Evolutionary conservation across 2,888 invertebrate species (phyloP).

Genomic region (Hydrotaea diabolus): DNA sequence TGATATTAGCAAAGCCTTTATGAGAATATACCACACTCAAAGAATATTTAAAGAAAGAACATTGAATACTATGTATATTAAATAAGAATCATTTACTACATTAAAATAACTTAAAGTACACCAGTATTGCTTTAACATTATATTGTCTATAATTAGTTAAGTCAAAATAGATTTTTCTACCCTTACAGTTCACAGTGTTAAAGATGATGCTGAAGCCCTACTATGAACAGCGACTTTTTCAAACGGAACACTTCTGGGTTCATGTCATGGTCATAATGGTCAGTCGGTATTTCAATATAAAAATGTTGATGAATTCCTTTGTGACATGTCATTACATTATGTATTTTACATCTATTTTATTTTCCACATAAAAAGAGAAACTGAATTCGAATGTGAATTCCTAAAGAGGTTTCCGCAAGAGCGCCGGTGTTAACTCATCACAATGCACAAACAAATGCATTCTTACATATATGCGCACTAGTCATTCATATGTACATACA

Average conservation of each 20-base stretch:
- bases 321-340: conserved; percentile 26
- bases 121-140: no score
- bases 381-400: conserved; percentile 15
- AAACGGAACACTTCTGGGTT: neutral
- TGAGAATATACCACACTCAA: no score
- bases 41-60: no score
- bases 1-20: no score
- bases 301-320: neutral
- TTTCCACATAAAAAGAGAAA: neutral
- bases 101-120: no score
- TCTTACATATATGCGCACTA: neutral
- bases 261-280: neutral
- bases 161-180: no score
- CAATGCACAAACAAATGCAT: neutral
- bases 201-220: no score
- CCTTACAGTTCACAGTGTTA: no score
- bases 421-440: conserved; percentile 7
- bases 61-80: no score
- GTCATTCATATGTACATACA: neutral
- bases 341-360: conserved; percentile 24
- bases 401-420: conserved; percentile 24
- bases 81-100: no score
- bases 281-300: conserved; percentile 5
- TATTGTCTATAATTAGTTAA: no score
- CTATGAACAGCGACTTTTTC: no score